Base-by-base conservation (phyloP, 2,888 invertebrate species). In the Dinocampus coccinellae region DNA sequence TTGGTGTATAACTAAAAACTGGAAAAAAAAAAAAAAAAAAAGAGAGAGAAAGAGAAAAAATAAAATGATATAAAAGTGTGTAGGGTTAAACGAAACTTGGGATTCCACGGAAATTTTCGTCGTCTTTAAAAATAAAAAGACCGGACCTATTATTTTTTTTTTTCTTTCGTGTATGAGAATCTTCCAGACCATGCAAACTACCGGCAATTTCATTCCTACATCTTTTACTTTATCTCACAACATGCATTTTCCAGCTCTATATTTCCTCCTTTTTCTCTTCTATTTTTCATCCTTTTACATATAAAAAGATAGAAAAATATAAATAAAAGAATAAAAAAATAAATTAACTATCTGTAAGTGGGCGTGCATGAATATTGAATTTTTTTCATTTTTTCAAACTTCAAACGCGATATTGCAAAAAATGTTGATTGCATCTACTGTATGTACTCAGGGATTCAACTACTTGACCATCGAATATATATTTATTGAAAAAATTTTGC, bases 51-150 rank as follows among this genome's bases (percentile, higher is more conserved):
- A 2, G 57, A 26, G 3, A 29, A 29, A 68, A 57, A 52, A 55
- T 24, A 33, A 24, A 16, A 53, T n/a, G 16, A 11, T 39, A 26
- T 22, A 2, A 52, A 11, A 22, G 55, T 9, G 53, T 42, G 75
- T 65, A 74, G 76, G 69, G 73, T 75, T 13, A 26, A 29, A 58
- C 47, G 33, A 22, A 60, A 61, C 47, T 61, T 61, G 42, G 53
- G 61, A 36, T 61, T 61, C 68, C 61, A 47, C 29, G 39, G 13
- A 68, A 61, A 68, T 61, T 60, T 61, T 60, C 68, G 13, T 47
- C 29, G 68, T 60, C 61, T 68, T 52, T 22, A 24, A 34, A n/a
- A 24, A 61, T 52, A 58, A 36, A 36, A 16, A 16, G n/a, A n/a
- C n/a, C n/a, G n/a, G n/a, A n/a, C 34, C 58, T n/a, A 16, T 13